Percentiles rank a stretch among this genome's conserved stretches.
Conservation (phyloP, 2,888 invertebrate species). For the Phalera bucephala region DNA sequence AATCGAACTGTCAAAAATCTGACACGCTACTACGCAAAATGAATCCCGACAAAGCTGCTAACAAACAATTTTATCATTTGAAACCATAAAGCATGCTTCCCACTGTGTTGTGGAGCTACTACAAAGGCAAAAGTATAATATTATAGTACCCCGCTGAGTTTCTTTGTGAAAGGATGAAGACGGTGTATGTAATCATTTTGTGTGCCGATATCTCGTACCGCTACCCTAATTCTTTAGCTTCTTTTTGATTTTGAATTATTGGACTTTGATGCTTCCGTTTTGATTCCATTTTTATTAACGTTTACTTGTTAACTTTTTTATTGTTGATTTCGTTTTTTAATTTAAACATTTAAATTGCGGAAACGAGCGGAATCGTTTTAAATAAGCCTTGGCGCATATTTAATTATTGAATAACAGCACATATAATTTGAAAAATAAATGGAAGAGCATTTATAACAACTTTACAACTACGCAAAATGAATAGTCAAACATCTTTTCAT, state of each 20-base stretch:
- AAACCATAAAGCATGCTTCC: slow-evolving; percentile 81
- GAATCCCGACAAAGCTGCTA: slow-evolving; percentile 73
- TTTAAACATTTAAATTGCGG: not conserved
- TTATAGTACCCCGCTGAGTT: slow-evolving; percentile 78
- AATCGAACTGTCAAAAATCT: slow-evolving; percentile 52
- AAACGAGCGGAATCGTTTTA: too few relatives aligned
- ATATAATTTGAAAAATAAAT: too few relatives aligned
- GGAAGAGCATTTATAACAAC: too few relatives aligned
- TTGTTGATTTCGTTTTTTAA: not conserved
- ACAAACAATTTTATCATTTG: slow-evolving; percentile 82
- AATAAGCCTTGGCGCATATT: too few relatives aligned
- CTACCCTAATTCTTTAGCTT: slow-evolving; percentile 77
- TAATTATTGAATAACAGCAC: not conserved
- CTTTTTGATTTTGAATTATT: slow-evolving; percentile 80
- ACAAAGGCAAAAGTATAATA: slow-evolving; percentile 81
- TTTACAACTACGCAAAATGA: not conserved
- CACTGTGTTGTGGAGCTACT: slow-evolving; percentile 72
- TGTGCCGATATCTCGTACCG: slow-evolving; percentile 70
- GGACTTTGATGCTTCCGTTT: slow-evolving; percentile 74
- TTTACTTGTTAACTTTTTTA: slow-evolving; percentile 56
- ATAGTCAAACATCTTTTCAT: slow-evolving; percentile 21
- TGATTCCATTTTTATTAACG: slow-evolving; percentile 65
- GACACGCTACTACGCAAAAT: slow-evolving; percentile 68
- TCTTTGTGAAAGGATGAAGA: slow-evolving; percentile 79
- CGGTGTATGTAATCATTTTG: slow-evolving; percentile 78